phyloP scores from a whole-genome alignment of 2,797 vertebrate genomes.

The Scolopax rusticola region DNA sequence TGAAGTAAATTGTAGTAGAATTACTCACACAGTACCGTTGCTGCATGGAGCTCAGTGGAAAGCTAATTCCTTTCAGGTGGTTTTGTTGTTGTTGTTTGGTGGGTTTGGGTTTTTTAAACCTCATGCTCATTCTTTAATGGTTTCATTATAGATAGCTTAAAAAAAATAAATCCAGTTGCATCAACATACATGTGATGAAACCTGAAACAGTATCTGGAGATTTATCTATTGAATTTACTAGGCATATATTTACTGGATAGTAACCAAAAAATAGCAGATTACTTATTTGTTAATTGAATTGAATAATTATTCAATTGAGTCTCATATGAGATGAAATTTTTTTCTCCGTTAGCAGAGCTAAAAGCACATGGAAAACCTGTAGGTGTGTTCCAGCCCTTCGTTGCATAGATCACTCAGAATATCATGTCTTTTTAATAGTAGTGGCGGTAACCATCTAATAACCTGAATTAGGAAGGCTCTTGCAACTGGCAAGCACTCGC shows the following conservation, averaged over 20 bases:
- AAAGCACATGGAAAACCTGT: not conserved
- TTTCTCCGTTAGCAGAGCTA: constrained; percentile 14
- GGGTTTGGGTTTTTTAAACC: not conserved
- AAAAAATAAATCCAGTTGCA: not conserved
- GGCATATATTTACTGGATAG: not conserved
- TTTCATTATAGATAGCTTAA: not conserved
- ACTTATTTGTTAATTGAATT: constrained; percentile 43
- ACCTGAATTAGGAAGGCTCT: constrained; percentile 10
- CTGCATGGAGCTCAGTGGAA: not conserved
- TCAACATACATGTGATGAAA: not conserved
- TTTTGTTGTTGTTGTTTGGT: not conserved
- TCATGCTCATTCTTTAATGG: not conserved
- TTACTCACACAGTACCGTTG: not conserved
- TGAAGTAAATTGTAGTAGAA: constrained; percentile 7
- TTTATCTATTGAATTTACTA: not conserved
- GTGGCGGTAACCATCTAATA: constrained; percentile 38
- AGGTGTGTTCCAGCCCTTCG: constrained; percentile 33
- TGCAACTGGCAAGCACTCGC: not conserved
- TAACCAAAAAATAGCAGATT: not conserved
- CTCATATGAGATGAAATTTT: not conserved
- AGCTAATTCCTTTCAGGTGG: not conserved
- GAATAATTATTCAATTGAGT: constrained; percentile 32
- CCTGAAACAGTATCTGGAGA: not conserved
- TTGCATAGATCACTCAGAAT: not conserved
- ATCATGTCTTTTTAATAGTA: constrained; percentile 3